Evolutionary conservation across 2,888 invertebrate genomes (phyloP).

Genomic region (Iselma pallidipennis): DNA sequence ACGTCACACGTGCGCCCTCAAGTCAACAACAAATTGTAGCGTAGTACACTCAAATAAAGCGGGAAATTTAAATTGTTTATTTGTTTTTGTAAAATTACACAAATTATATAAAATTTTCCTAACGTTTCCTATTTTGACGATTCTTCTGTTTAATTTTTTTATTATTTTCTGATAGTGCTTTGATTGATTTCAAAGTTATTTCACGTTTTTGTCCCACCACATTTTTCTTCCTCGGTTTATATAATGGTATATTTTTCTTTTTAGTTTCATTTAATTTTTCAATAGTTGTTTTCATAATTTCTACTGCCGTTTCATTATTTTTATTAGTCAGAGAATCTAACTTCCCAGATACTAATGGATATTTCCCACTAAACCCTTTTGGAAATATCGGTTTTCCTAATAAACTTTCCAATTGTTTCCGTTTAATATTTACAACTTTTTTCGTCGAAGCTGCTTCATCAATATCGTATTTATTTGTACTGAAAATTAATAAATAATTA

Average conservation of each 20-base stretch:
- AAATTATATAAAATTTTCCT: no score
- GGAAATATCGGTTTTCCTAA: slow-evolving; percentile 68
- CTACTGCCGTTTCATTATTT: slow-evolving; percentile 21
- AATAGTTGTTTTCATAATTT: slow-evolving; percentile 44
- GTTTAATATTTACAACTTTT: slow-evolving; percentile 56
- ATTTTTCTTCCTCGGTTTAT: slow-evolving; percentile 38
- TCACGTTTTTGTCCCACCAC: neutral
- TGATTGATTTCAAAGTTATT: neutral
- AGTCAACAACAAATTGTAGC: no score
- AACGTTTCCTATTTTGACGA: neutral
- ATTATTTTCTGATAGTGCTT: neutral
- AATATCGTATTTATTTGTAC: slow-evolving; percentile 39
- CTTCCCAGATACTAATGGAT: slow-evolving; percentile 53
- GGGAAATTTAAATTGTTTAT: neutral
- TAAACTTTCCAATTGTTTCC: slow-evolving; percentile 59
- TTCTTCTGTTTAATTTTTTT: neutral
- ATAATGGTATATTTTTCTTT: slow-evolving; percentile 39
- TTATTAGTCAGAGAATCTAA: slow-evolving; percentile 10
- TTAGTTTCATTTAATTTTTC: slow-evolving; percentile 38
- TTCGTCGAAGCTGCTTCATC: slow-evolving; percentile 41
- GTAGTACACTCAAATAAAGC: no score
- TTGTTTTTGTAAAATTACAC: neutral
- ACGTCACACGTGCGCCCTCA: no score
- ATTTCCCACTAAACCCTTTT: slow-evolving; percentile 69
- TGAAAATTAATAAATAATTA: slow-evolving; percentile 7